Base-by-base conservation (phyloP, 2,888 invertebrate species). In the Drosophila testacea region DNA sequence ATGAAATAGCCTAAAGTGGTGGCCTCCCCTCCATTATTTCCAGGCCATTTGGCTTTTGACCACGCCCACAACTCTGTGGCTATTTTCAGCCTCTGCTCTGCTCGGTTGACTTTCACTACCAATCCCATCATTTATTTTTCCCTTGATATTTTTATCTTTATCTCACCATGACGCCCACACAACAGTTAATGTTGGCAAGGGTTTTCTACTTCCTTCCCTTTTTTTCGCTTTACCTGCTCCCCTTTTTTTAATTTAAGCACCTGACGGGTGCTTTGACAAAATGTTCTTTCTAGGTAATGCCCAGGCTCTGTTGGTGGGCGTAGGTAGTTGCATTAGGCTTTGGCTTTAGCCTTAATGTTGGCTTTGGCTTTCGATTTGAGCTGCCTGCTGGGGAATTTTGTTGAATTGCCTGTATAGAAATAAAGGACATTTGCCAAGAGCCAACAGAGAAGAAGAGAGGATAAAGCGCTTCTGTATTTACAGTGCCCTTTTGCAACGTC, bases 41-140 rank as follows among this genome's bases (percentile, higher is more conserved):
- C 85, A 67, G 70, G 51, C 74, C 83, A 83, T 78, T 80, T 83
- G 60, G 65, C 72, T 68, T 61, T 47, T 55, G 36, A 65, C 68
- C 66, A 72, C 41, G 41, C 66, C 51, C 51, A 16, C 30, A 11
- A 22, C 28, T 7, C 51, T 46, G 38, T 62, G 72, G 50, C 60
- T 82, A 84, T 84, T 79, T 82, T 69, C 56, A 73, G 69, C 61
- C 2, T 42, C 2, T 42, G 47, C 47, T 51, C 46, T 55, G 55
- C 48, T 48, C 57, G 10, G 13, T 66, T 67, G 63, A 66, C 59
- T 77, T 59, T 59, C 73, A 57, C 64, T 48, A 62, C 51, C 71
- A 54, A 54, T 46, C 62, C 52, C 70, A 68, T 67, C 34, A 66
- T 69, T 68, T 79, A 64, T 78, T 73, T 78, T 59, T 39, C 47